Conservation (phyloP, 2,113 vertebrate genomes). For the Pholis gunnellus region DNA sequence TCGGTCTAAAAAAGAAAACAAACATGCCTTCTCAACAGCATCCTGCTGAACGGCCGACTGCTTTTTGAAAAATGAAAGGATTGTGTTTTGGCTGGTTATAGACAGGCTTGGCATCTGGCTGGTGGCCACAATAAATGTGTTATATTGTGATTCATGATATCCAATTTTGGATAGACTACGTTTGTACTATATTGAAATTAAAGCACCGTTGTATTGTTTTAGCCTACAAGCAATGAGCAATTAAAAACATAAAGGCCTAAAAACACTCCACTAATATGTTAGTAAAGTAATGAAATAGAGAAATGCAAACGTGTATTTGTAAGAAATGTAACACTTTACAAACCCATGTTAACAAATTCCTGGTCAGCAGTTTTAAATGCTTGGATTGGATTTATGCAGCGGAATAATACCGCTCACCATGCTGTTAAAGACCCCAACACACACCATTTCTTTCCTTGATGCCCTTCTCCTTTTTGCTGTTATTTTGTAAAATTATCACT, state of each 20-base stretch:
- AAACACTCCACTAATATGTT: neutral
- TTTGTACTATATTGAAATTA: constrained; percentile 19
- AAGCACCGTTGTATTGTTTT: neutral
- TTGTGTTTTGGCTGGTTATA: constrained; percentile 33
- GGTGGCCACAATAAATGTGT: constrained; percentile 37
- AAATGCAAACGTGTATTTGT: constrained; percentile 6
- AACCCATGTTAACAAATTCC: constrained; percentile 7
- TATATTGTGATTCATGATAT: constrained; percentile 39
- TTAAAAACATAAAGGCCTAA: neutral
- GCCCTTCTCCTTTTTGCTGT: neutral
- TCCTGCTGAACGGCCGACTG: neutral
- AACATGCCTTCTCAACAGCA: neutral
- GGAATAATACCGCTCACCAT: constrained; percentile 6
- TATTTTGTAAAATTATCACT: neutral
- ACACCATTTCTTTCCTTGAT: neutral
- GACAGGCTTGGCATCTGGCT: constrained; percentile 32
- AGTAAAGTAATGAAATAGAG: neutral
- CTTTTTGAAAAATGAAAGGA: constrained; percentile 18
- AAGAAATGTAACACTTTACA: constrained; percentile 1
- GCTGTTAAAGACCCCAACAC: neutral
- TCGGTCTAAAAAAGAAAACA: neutral
- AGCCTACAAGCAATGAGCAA: neutral
- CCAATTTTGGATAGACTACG: constrained; percentile 13
- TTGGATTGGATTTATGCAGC: constrained; percentile 22
- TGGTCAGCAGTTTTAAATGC: constrained; percentile 40